Percentiles rank a stretch among this genome's conserved stretches.
phyloP scores from a whole-genome alignment of 2,113 vertebrate species.

The Rhodinocichla rosea region DNA sequence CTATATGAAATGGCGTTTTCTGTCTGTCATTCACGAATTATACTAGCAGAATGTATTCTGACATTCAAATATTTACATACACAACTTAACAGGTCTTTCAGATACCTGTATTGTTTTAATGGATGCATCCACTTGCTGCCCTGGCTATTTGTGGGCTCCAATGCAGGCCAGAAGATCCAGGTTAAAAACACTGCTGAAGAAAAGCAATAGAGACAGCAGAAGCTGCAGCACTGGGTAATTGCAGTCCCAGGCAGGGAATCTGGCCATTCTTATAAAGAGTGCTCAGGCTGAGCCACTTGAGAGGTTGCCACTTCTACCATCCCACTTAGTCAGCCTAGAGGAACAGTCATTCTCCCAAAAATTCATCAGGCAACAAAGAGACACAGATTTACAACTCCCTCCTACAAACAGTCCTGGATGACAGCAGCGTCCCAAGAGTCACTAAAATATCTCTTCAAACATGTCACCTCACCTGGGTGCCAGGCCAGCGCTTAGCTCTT shows the following conservation, averaged over 20 bases:
- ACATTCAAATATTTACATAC: not conserved
- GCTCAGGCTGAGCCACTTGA: not conserved
- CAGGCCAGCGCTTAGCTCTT: not conserved
- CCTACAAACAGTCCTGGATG: not conserved
- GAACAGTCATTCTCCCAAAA: not conserved
- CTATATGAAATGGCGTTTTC: not conserved
- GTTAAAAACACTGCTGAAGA: not conserved
- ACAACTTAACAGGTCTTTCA: not conserved
- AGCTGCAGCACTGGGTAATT: not conserved
- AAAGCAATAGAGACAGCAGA: not conserved
- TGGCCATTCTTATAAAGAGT: not conserved
- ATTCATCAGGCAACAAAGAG: not conserved
- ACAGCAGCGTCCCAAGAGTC: not conserved
- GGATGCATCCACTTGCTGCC: not conserved
- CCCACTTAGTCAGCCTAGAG: not conserved
- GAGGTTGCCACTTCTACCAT: not conserved
- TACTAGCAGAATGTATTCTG: not conserved
- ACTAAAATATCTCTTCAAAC: not conserved
- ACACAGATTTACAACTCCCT: not conserved
- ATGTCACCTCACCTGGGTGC: rapidly evolving
- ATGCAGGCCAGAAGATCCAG: not conserved
- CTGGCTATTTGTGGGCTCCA: not conserved
- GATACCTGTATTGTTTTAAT: not conserved
- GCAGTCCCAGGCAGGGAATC: not conserved
- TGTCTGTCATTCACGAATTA: not conserved